These are phyloP conservation scores for Regulus satrapa DNA, from an alignment of 2,113 vertebrate species.

Conservation along the genomic window DNA sequence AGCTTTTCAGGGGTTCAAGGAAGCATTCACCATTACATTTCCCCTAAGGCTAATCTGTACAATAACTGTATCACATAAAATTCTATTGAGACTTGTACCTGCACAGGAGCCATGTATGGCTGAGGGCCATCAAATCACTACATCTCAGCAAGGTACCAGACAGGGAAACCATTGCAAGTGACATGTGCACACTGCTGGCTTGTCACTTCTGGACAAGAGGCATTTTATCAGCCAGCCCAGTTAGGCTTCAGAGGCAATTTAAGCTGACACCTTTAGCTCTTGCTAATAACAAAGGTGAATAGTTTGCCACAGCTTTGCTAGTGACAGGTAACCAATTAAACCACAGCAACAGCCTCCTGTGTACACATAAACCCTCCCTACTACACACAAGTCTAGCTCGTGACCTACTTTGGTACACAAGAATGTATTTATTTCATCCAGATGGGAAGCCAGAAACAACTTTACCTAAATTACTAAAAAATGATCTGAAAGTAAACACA, in stretches of 20 bases:
- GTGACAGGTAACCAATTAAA: neutral
- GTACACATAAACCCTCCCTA: neutral
- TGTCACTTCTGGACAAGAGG: neutral
- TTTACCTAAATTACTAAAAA: neutral
- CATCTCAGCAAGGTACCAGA: neutral
- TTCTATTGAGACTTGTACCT: neutral
- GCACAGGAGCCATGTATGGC: rapidly evolving
- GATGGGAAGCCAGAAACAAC: neutral
- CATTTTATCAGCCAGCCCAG: neutral
- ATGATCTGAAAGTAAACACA: neutral
- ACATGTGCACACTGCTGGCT: neutral
- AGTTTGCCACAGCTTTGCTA: neutral
- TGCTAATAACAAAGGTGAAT: neutral
- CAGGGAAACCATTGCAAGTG: neutral
- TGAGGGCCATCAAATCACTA: neutral
- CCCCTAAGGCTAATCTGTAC: neutral
- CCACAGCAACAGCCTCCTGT: neutral
- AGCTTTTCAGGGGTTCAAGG: neutral
- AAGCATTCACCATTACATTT: neutral
- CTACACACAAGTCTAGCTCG: neutral
- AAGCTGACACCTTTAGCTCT: neutral
- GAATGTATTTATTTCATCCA: neutral
- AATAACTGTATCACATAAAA: neutral
- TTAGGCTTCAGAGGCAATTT: neutral
- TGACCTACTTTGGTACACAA: neutral